Base-by-base conservation (phyloP, 2,888 invertebrate genomes). In the Ophioninae sp. region DNA sequence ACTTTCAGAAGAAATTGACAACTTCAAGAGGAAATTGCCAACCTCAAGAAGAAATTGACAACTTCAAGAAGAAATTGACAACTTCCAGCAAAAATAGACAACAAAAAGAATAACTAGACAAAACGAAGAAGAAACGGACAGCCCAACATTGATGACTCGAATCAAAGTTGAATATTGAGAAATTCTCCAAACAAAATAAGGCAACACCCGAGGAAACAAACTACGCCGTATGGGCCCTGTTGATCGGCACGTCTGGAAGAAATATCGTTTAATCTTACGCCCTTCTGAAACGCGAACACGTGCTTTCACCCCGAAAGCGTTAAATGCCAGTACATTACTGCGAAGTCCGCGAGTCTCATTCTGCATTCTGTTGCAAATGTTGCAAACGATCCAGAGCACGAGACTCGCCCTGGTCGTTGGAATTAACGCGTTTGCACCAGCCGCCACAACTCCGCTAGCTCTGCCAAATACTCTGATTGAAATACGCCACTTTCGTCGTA, bases 401-500 rank as follows among this genome's bases (percentile, higher is more conserved):
- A 73, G 65, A 56, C 76, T 56, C 64, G 39, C 63, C 7, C 39
- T 41, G 61, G 65, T 61, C 63, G 65, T 61, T 61, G 56, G 39
- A 30, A 17, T 39, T 67, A 51, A 68, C 44, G 68, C 68, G 9
- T 22, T 13, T 59, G 23, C 9, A 56, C 23, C 30, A 44, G 20
- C 58, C 61, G 61, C 30, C 13, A 51, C 61, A 56, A 39, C 23
- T 56, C 63, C 3, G 64, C 17, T 22, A 0, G 64, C 41, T n/a
- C 67, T 83, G 79, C 79, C 83, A 83, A 83, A 79, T 79, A 83
- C 67, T 61, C 67, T 67, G 72, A 73, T 83, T 79, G 76, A 79
- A 83, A 83, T 76, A 83, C 83, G 79, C 68, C 41, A 41, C 56
- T 80, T 83, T 80, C 76, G 68, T 72, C 79, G 72, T 79, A 76